Conservation (phyloP, 64 coral and sea anemone genomes). For the Acropora yongei region DNA sequence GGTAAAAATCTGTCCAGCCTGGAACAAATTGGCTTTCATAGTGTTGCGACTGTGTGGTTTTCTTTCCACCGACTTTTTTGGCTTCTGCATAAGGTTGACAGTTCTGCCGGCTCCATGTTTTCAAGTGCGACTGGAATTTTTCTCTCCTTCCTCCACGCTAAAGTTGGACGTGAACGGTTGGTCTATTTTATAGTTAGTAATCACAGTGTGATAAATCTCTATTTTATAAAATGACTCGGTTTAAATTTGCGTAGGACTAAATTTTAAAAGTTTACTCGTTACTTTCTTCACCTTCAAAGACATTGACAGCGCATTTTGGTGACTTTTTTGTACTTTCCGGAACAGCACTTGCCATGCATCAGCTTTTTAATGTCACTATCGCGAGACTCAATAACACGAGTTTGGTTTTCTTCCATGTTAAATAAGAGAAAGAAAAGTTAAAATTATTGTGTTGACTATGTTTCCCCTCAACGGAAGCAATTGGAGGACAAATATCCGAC, state of each 20-base stretch:
- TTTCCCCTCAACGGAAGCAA: background rate
- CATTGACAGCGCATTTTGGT: no score
- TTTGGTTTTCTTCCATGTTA: constrained; percentile 46
- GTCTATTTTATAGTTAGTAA: constrained; percentile 5
- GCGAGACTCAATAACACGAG: constrained; percentile 8
- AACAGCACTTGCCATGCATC: no score
- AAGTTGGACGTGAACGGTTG: constrained; percentile 7
- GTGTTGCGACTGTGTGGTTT: background rate
- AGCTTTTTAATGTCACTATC: background rate
- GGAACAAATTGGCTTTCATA: constrained; percentile 13
- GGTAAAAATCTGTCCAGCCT: constrained; percentile 25
- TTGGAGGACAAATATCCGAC: constrained; percentile 50
- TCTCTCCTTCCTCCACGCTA: background rate
- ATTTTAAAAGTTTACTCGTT: no score
- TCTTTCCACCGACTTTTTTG: no score
- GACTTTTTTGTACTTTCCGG: no score
- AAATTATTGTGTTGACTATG: no score
- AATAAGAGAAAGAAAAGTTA: no score
- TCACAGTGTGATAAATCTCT: constrained; percentile 12
- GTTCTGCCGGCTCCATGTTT: background rate
- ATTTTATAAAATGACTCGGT: background rate
- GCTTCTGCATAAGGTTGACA: no score
- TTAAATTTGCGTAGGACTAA: background rate
- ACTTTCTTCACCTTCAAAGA: no score
- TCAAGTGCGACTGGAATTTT: background rate